A percentile compares a stretch with the other conserved stretches of the same genome.
These are phyloP conservation scores for Hippoglossus stenolepis DNA, from an alignment of 2,113 vertebrate species.

Conservation along the genomic window DNA sequence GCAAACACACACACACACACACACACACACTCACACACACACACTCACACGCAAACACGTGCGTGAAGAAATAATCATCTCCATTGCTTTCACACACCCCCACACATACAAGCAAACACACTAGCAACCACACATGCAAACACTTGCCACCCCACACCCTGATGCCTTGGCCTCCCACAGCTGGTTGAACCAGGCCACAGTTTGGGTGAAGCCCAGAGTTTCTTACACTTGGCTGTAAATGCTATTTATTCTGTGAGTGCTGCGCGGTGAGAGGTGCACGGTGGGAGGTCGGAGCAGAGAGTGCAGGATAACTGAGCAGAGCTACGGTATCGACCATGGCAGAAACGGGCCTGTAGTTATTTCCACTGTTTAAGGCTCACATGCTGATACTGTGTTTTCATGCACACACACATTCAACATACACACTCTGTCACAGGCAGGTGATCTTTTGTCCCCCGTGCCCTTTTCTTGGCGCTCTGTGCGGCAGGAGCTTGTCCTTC, in stretches of 20 bases:
- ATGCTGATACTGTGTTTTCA: conserved; percentile 21
- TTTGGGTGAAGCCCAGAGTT: conserved; percentile 66
- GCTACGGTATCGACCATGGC: conserved; percentile 15
- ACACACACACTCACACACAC: conserved; percentile 68
- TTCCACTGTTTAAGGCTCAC: conserved; percentile 17
- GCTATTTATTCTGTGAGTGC: conserved; percentile 72
- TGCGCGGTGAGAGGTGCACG: conserved; percentile 61
- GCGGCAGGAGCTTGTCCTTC: conserved; percentile 40
- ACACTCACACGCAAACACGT: conserved; percentile 11
- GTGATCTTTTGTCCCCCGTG: conserved; percentile 18
- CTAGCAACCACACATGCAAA: conserved; percentile 66
- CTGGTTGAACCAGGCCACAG: conserved; percentile 65
- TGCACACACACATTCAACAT: background rate
- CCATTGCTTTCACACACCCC: conserved; percentile 55
- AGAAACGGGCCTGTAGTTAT: conserved; percentile 31
- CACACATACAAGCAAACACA: conserved; percentile 56
- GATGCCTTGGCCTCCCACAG: conserved; percentile 66
- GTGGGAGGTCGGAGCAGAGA: conserved; percentile 58
- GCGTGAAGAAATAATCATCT: conserved; percentile 46
- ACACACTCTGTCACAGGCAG: conserved; percentile 4
- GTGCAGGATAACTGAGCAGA: conserved; percentile 46
- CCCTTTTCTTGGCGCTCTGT: conserved; percentile 24
- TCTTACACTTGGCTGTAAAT: conserved; percentile 72
- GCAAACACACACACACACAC: conserved; percentile 54
- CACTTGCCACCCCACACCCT: conserved; percentile 59